These are phyloP conservation scores for Lordiphosa andalusiaca DNA, from an alignment of 2,888 invertebrate species.

Conservation along the genomic window DNA sequence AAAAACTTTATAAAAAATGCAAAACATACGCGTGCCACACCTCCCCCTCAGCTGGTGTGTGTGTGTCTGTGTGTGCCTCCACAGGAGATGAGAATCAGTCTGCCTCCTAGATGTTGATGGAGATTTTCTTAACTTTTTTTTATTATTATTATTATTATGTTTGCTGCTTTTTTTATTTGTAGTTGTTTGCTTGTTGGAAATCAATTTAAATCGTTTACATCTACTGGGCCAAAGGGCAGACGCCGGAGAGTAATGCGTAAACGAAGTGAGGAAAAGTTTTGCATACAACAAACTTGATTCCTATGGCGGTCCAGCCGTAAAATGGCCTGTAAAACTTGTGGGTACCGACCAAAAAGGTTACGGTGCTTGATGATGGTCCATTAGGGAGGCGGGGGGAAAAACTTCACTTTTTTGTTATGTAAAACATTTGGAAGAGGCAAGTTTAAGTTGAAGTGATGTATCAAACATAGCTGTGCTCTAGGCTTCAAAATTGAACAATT, in stretches of 20 bases:
- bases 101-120: neutral
- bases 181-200: slow-evolving; percentile 50
- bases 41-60: slow-evolving; percentile 15
- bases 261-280: slow-evolving; percentile 14
- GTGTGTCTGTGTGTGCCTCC: neutral
- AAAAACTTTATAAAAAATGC: slow-evolving; percentile 56
- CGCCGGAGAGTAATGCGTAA: neutral
- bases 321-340: slow-evolving; percentile 21
- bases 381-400: too few relatives aligned
- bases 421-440: too few relatives aligned
- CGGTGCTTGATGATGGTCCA: too few relatives aligned
- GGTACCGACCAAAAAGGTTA: neutral
- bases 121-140: slow-evolving; percentile 7
- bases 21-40: slow-evolving; percentile 48
- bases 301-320: slow-evolving; percentile 38
- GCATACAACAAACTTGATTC: slow-evolving; percentile 54
- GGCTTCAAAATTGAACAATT: too few relatives aligned
- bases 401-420: too few relatives aligned
- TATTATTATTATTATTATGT: slow-evolving; percentile 7
- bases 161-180: slow-evolving; percentile 14
- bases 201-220: slow-evolving; percentile 59
- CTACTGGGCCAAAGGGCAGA: neutral
- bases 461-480: too few relatives aligned
- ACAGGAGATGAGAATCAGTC: neutral
- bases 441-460: too few relatives aligned